phyloP scores from a whole-genome alignment of 2,113 vertebrate genomes.

The Lampris incognitus region DNA sequence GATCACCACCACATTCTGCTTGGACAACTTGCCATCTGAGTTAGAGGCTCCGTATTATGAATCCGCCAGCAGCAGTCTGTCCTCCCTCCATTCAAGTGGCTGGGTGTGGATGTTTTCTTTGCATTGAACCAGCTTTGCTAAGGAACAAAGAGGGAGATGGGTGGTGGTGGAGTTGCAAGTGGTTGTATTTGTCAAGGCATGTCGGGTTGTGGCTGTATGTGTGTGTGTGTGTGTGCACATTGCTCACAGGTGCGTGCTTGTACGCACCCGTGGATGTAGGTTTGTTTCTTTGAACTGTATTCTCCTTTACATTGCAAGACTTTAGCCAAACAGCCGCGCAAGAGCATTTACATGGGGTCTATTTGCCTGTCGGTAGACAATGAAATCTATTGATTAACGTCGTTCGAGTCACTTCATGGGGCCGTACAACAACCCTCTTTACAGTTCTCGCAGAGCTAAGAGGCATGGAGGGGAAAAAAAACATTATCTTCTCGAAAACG shows the following conservation, averaged over 20 bases:
- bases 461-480: too few relatives aligned
- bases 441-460: too few relatives aligned
- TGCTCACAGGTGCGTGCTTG: too few relatives aligned
- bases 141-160: constrained; percentile 45
- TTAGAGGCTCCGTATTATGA: background rate
- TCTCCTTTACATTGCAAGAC: too few relatives aligned
- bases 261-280: too few relatives aligned
- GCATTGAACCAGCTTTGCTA: constrained; percentile 39
- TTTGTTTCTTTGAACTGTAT: too few relatives aligned
- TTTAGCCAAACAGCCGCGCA: constrained; percentile 1
- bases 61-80: constrained; percentile 27
- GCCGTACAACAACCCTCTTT: too few relatives aligned
- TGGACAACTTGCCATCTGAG: constrained; percentile 11
- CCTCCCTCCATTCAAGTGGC: constrained; percentile 38
- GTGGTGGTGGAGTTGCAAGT: constrained; percentile 6
- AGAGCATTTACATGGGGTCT: background rate
- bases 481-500: too few relatives aligned
- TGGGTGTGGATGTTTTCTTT: constrained; percentile 45
- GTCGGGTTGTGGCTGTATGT: constrained; percentile 38
- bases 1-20: constrained; percentile 17
- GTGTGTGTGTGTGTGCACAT: constrained; percentile 1
- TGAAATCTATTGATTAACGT: too few relatives aligned
- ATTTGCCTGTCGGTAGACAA: too few relatives aligned
- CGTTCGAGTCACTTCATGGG: too few relatives aligned
- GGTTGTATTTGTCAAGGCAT: constrained; percentile 50